Conservation (phyloP, 1,140 invertebrate genomes). For the Heliconius hewitsoni region DNA sequence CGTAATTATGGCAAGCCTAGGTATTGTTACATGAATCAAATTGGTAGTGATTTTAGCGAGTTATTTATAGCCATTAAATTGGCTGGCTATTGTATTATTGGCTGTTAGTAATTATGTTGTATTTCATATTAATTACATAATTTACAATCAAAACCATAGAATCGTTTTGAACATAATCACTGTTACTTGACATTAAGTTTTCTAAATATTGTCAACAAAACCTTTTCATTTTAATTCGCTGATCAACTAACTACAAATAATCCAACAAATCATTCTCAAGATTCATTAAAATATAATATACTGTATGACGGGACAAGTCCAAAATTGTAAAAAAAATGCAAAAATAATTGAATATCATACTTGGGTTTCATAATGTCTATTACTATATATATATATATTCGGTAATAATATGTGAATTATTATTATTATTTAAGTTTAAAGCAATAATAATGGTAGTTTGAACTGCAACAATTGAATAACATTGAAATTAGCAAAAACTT, state of each 20-base stretch:
- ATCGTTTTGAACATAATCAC: not conserved
- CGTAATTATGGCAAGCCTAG: not conserved
- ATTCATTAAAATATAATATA: not conserved
- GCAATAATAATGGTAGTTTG: not conserved
- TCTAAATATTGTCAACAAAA: constrained; percentile 8
- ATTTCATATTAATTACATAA: not conserved
- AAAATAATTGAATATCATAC: not conserved
- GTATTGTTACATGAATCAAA: not conserved
- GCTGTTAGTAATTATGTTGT: not conserved
- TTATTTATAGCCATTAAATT: not conserved
- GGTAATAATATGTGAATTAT: not conserved
- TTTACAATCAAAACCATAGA: not conserved
- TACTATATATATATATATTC: not conserved
- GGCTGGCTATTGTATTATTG: too few species aligned
- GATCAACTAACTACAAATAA: not conserved
- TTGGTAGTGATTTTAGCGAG: not conserved
- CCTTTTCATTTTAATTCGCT: constrained; percentile 4
- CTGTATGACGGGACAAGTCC: not conserved
- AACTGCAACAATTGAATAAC: not conserved
- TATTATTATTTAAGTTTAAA: not conserved
- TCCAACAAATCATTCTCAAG: not conserved
- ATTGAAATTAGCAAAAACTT: not conserved
- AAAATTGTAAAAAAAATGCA: not conserved
- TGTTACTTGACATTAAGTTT: not conserved
- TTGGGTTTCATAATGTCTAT: not conserved